Conservation (phyloP, 2,888 invertebrate genomes). For the Nineta flava region DNA sequence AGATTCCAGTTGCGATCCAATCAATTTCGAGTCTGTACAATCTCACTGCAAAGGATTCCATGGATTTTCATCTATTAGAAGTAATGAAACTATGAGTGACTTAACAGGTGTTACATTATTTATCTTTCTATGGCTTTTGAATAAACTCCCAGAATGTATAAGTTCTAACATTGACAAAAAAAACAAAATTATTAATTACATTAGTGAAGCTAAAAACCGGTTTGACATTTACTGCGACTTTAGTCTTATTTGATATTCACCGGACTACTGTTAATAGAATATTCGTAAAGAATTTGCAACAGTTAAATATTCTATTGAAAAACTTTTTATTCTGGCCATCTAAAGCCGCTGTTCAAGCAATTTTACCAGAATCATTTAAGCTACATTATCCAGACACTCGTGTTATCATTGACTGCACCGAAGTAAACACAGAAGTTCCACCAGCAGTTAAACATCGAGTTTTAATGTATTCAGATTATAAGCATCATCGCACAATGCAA, state of each 20-base stretch:
- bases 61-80: not conserved
- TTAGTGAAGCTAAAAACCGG: not conserved
- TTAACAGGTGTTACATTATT: not conserved
- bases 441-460: too few species aligned
- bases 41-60: not conserved
- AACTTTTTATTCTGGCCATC: too few species aligned
- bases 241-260: not conserved
- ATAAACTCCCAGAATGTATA: not conserved
- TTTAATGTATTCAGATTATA: too few species aligned
- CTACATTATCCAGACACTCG: too few species aligned
- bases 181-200: not conserved
- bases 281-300: too few species aligned
- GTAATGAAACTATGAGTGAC: not conserved
- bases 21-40: not conserved
- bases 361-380: too few species aligned
- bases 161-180: not conserved
- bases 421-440: too few species aligned
- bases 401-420: too few species aligned
- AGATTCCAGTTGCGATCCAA: not conserved
- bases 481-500: too few species aligned
- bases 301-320: too few species aligned
- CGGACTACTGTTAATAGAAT: not conserved
- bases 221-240: not conserved
- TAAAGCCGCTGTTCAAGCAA: too few species aligned
- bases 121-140: not conserved